These are phyloP conservation scores for Tinea pellionella DNA, from an alignment of 2,888 invertebrate species.

Conservation along the genomic window DNA sequence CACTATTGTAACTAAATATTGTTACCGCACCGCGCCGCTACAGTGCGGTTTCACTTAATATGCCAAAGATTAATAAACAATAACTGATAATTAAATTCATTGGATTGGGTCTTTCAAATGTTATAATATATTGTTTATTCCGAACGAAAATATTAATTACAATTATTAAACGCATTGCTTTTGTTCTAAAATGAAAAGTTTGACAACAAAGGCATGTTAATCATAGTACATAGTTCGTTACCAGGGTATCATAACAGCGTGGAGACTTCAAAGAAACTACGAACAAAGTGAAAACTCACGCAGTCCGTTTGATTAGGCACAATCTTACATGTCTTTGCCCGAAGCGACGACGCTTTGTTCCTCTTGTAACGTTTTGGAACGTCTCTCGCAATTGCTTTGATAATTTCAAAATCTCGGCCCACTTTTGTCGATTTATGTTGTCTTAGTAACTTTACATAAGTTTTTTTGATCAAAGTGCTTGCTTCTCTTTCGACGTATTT, in stretches of 20 bases:
- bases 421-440: neutral
- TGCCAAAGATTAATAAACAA: no score
- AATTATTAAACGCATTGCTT: no score
- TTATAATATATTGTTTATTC: no score
- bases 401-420: neutral
- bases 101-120: no score
- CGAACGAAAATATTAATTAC: no score
- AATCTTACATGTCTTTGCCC: constrained; percentile 48
- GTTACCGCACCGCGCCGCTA: no score
- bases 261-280: constrained; percentile 57
- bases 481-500: neutral
- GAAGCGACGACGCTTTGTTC: constrained; percentile 49
- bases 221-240: neutral
- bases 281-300: constrained; percentile 55
- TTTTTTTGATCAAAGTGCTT: neutral
- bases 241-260: constrained; percentile 31
- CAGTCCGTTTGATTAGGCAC: constrained; percentile 62
- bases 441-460: neutral
- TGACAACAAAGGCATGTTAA: neutral
- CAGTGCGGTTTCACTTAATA: no score
- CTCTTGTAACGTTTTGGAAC: constrained; percentile 35
- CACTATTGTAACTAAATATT: no score
- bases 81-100: no score
- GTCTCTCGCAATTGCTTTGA: constrained; percentile 19
- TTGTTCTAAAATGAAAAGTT: neutral